A percentile compares a stretch with the other conserved stretches of the same genome.
phyloP scores from a whole-genome alignment of 2,113 vertebrate genomes.

The Muntiacus muntjak region DNA sequence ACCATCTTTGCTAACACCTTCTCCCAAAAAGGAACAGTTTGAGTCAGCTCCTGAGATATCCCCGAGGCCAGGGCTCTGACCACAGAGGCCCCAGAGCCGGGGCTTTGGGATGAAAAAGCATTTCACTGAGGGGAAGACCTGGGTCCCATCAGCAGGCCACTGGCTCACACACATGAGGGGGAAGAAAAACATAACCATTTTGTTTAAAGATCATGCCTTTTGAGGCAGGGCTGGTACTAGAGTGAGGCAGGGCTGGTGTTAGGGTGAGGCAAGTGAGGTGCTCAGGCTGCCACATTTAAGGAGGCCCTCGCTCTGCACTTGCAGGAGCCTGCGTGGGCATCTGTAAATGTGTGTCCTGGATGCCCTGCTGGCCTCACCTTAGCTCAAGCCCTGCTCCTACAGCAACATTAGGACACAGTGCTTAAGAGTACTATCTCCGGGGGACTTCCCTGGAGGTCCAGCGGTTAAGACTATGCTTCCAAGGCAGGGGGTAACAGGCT shows the following conservation, averaged over 20 bases:
- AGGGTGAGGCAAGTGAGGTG: background rate
- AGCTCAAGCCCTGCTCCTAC: background rate
- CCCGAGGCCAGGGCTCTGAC: conserved; percentile 51
- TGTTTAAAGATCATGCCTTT: background rate
- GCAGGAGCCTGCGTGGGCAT: background rate
- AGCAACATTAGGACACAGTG: background rate
- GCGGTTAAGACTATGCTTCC: background rate
- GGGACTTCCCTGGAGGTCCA: background rate
- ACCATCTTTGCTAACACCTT: conserved; percentile 75
- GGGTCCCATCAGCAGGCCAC: background rate
- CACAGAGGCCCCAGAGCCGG: conserved; percentile 2
- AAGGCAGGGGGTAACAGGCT: background rate
- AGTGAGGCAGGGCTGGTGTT: background rate
- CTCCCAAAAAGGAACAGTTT: conserved; percentile 70
- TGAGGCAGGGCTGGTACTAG: background rate
- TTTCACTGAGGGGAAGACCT: background rate
- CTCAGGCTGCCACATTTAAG: background rate
- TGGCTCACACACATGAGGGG: background rate
- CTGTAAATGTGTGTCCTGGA: background rate
- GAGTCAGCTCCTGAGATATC: conserved; percentile 58
- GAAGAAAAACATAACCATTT: background rate
- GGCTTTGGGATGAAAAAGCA: background rate
- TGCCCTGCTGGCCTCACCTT: background rate
- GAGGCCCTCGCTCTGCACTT: background rate
- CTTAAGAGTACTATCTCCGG: background rate